Conservation (phyloP, 2,113 vertebrate genomes). For the Malurus cyaneus region DNA sequence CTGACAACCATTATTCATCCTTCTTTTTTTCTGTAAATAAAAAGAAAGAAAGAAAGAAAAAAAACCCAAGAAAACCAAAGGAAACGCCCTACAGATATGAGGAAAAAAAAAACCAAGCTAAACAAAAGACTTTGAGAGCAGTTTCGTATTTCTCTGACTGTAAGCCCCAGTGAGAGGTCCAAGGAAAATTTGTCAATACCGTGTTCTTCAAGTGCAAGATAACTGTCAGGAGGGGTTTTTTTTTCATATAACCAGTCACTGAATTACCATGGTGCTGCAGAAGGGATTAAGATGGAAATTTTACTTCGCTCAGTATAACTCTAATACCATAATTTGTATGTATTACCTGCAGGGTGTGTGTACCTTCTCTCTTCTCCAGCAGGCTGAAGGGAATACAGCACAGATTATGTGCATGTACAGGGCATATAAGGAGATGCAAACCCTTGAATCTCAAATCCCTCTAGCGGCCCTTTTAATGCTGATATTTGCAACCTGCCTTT, state of each 20-base stretch:
- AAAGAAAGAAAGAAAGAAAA: not conserved
- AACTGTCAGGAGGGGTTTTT: not conserved
- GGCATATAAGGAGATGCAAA: not conserved
- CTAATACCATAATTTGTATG: rapidly evolving
- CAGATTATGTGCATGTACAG: not conserved
- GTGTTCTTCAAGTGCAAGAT: not conserved
- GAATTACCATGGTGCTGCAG: not conserved
- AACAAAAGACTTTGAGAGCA: not conserved
- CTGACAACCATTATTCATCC: constrained; percentile 5
- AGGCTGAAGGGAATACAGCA: not conserved
- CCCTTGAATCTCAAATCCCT: not conserved
- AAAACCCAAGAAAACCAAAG: not conserved
- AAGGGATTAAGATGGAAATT: not conserved
- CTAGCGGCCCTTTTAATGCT: not conserved
- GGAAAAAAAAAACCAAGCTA: not conserved
- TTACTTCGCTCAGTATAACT: not conserved
- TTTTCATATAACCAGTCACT: not conserved
- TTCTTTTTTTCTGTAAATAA: not conserved
- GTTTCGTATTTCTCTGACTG: not conserved
- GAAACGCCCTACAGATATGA: not conserved
- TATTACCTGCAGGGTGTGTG: not conserved
- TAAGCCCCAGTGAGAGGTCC: not conserved
- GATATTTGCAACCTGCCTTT: not conserved
- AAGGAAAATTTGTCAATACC: not conserved
- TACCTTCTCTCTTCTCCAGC: not conserved